Base-by-base conservation (phyloP, 37 sponge, comb jelly and placozoan genomes). In the Beroe forskalii region DNA sequence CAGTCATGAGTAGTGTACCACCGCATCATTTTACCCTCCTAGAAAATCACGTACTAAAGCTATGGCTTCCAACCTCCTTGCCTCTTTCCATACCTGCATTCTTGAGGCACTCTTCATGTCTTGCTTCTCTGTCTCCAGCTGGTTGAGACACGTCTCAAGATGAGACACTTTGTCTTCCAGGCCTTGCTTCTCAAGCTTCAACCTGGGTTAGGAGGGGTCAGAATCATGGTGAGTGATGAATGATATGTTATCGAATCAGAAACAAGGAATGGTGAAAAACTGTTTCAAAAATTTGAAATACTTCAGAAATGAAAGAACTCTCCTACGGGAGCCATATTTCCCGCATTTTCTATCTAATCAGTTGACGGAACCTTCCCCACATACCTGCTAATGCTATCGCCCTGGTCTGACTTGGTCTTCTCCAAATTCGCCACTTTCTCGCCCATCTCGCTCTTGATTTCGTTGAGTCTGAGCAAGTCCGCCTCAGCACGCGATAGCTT, bases 101-200 rank as follows among this genome's bases (percentile, higher is more conserved):
- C 35, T 80, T 80, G 14, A 80, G 55, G 86, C 55, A 25, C 30
- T 80, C 55, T 80, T 80, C 86, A 80, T 41, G 86, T 80, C 86
- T 23, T n/a, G 14, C 31, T 80, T 80, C 86, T 80, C 86, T 25
- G 86, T 23, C 55, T 80, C 86, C 27, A 80, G 23, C 27, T 80
- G 86, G 1, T 37, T 17, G 28, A 80, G 86, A 44, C 28, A 35
- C 27, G 55, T 44, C 44, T 80, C 86, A 1, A 80, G 86, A 43
- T 80, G 86, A 17, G 55, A 80, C 86, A 80, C 55, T 44, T 80
- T 80, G 55, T 80, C 86, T 25, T 80, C 86, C n/a, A 80, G 30
- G 3, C 40, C 14, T 48, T 80, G 86, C 55, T 80, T 80, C 55
- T 80, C 86, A 8, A 80, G 86, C n/a, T 25, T 41, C 86, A 80